Evolutionary conservation across 1,140 invertebrate genomes (phyloP), one percentile per base, ranked within the genome.

Genomic region (Phymorhynchus buccinoides): DNA sequence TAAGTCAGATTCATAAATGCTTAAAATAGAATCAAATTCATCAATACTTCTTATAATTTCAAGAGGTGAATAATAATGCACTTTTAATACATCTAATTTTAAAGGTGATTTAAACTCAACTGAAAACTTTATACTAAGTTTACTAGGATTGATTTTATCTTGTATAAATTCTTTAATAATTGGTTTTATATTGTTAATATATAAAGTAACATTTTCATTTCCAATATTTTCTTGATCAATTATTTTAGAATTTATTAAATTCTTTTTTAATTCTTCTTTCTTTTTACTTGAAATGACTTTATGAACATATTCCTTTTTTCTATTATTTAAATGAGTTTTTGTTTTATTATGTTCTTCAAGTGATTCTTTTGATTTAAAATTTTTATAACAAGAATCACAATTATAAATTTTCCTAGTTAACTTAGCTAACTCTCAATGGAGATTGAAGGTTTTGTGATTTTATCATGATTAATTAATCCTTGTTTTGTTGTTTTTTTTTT

Each of bases 1-100:
- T 75, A 86, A 82, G 44, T 86, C 83, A 71, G 75, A 39, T 18
- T 77, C 80, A 66, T 75, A 80, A 66, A 68, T 44, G 68, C 79
- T 78, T 16, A 83, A 32, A 79, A 82, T 66, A 22, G 82, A 56
- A 32, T 78, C 32, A 66, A 66, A 44, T 75, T 73, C 75, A 14
- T 66, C 42, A 7, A 80, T 52, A 16, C 44, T 71, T 86, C 68
- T 30, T 32, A 73, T 73, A 32, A 73, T 37, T 27, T 73, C 68
- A 73, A 73, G 6, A 73, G 68, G 68, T 32, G 27, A 73, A 73
- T 73, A 9, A 73, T 73, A 73, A 37, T 37, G n/a, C 27, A 32
- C 27, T 73, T 73, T 73, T 73, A 73, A 9, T 37, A 9, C 12
- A 9, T 73, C n/a, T 37, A 48, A 48, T 9, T 48, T 48, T 73